Evolutionary conservation across 1,140 invertebrate genomes (phyloP).

Genomic region (Phthorimaea operculella): DNA sequence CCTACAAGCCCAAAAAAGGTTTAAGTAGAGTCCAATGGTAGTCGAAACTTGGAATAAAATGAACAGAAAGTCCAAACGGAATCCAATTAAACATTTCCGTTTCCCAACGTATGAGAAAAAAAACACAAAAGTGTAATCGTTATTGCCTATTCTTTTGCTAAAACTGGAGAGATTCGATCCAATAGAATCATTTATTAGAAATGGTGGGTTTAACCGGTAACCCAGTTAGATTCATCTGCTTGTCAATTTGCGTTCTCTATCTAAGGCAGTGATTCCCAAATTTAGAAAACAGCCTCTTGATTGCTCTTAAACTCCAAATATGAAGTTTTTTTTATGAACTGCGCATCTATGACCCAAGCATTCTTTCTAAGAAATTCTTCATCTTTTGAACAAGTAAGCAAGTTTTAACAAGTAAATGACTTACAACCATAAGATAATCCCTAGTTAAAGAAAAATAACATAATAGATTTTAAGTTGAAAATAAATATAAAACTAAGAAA

Average conservation of each 20-base stretch:
- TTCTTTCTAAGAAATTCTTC: too few species aligned
- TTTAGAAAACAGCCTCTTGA: too few species aligned
- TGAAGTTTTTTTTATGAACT: too few species aligned
- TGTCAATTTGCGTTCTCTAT: constrained; percentile 19
- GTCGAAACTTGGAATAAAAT: background rate
- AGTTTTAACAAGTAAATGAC: too few species aligned
- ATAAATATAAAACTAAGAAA: too few species aligned
- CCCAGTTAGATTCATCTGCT: constrained; percentile 18
- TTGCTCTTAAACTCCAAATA: too few species aligned
- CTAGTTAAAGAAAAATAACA: too few species aligned
- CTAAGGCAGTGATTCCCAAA: constrained; percentile 3
- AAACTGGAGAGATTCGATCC: constrained; percentile 1
- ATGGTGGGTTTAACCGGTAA: constrained; percentile 13
- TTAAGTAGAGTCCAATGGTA: background rate
- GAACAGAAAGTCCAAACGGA: constrained; percentile 17
- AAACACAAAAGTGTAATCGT: constrained; percentile 23
- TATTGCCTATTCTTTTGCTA: constrained; percentile 25
- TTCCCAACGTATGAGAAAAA: constrained; percentile 24
- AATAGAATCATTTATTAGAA: constrained; percentile 14
- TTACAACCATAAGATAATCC: too few species aligned
- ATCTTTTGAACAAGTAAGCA: too few species aligned
- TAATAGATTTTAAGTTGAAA: too few species aligned
- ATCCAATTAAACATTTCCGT: constrained; percentile 30
- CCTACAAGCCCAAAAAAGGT: background rate
- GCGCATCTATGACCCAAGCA: too few species aligned